Evolutionary conservation across 1,140 invertebrate species (phyloP).

Genomic region (Habropoda laboriosa): DNA sequence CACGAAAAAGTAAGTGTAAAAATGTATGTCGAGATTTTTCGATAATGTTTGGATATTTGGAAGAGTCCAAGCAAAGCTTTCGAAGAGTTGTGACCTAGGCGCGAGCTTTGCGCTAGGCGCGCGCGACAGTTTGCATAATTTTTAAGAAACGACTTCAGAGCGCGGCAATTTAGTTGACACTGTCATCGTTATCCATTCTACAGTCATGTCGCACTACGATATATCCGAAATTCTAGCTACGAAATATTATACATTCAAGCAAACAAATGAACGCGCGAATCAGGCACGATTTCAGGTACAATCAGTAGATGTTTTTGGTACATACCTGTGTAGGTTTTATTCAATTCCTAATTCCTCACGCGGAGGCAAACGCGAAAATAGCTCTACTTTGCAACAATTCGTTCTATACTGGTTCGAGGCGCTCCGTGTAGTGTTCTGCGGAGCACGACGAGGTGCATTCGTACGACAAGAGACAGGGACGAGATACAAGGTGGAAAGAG

Average conservation of each 20-base stretch:
- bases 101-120: not conserved
- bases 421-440: slow-evolving; percentile 68
- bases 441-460: slow-evolving; percentile 62
- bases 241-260: too few relatives aligned
- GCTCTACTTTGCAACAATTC: slow-evolving; percentile 37
- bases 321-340: slow-evolving; percentile 33
- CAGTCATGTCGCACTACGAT: not conserved
- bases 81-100: slow-evolving; percentile 7
- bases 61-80: slow-evolving; percentile 56
- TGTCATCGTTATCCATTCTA: not conserved
- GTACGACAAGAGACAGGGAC: slow-evolving; percentile 52
- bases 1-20: not conserved
- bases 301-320: not conserved
- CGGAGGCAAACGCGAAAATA: slow-evolving; percentile 27
- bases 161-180: slow-evolving; percentile 15
- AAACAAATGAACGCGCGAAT: not conserved
- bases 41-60: slow-evolving; percentile 10
- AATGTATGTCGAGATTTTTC: not conserved
- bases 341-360: slow-evolving; percentile 48
- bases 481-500: slow-evolving; percentile 12
- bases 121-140: not conserved
- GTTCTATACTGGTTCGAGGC: slow-evolving; percentile 69
- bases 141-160: not conserved
- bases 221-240: too few relatives aligned
- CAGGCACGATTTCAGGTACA: too few relatives aligned